phyloP scores from a whole-genome alignment of 2,888 invertebrate species.

The Hirtodrosophila cameraria region DNA sequence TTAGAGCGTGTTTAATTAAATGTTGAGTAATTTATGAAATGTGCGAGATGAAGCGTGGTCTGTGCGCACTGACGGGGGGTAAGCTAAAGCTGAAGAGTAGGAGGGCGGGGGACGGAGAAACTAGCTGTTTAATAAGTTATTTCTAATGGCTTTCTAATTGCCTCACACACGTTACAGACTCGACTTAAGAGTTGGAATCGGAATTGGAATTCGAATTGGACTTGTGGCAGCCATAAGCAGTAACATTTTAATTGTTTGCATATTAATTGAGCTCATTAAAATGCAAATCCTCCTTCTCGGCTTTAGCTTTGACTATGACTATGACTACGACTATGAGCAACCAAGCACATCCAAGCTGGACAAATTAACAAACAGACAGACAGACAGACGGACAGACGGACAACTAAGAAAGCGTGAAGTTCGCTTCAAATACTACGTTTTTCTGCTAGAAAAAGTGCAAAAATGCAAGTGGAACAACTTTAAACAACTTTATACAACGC shows the following conservation, averaged over 20 bases:
- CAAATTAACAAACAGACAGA: neutral
- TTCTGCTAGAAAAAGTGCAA: conserved; percentile 62
- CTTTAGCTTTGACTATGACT: conserved; percentile 15
- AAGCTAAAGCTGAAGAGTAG: neutral
- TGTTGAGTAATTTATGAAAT: conserved; percentile 81
- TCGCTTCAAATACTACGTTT: conserved; percentile 39
- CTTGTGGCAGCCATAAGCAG: conserved; percentile 55
- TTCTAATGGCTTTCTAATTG: conserved; percentile 79
- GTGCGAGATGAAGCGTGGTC: conserved; percentile 15
- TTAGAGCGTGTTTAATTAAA: conserved; percentile 80
- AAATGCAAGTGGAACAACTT: conserved; percentile 65
- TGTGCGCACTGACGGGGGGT: neutral
- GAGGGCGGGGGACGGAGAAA: neutral
- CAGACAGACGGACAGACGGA: conserved; percentile 5
- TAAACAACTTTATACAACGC: neutral
- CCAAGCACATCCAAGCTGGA: conserved; percentile 26
- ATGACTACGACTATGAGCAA: neutral
- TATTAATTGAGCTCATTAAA: conserved; percentile 66
- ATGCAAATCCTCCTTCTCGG: conserved; percentile 66
- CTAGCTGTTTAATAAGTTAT: conserved; percentile 65
- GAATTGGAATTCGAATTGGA: no score
- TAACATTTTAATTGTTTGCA: conserved; percentile 73
- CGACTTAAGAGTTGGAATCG: conserved; percentile 1
- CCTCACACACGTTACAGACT: conserved; percentile 33
- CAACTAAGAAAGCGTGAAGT: conserved; percentile 68